These are phyloP conservation scores for Bemisia tabaci DNA, from an alignment of 1,140 invertebrate genomes.

Conservation along the genomic window DNA sequence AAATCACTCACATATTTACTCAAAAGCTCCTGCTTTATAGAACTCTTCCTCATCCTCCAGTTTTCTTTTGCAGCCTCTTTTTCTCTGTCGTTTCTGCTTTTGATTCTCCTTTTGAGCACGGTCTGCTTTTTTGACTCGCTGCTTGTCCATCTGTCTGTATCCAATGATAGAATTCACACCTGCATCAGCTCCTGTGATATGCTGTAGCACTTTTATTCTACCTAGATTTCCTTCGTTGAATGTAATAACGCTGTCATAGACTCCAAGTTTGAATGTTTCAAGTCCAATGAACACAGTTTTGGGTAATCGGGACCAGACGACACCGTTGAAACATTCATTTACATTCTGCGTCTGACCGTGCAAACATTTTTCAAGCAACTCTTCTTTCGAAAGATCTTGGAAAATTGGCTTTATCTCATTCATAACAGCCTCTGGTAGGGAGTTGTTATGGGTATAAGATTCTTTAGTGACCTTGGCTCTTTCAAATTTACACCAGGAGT, in stretches of 20 bases:
- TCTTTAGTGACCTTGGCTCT: background rate
- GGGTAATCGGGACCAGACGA: constrained; percentile 16
- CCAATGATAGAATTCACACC: background rate
- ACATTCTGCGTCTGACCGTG: constrained; percentile 16
- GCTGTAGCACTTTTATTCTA: background rate
- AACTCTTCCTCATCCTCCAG: background rate
- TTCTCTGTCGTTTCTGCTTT: background rate
- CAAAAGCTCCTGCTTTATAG: no score
- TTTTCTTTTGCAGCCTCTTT: background rate
- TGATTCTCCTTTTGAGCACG: background rate
- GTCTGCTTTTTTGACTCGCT: background rate
- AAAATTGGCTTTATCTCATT: constrained; percentile 14
- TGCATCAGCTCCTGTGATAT: background rate
- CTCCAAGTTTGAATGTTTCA: constrained; percentile 13
- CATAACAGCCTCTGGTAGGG: background rate
- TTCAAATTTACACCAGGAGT: constrained; percentile 19
- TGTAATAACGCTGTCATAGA: constrained; percentile 12
- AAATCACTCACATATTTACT: no score
- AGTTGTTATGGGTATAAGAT: background rate
- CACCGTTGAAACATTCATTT: constrained; percentile 17
- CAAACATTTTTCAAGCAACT: constrained; percentile 18
- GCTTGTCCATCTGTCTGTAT: background rate
- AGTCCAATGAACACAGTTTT: constrained; percentile 17
- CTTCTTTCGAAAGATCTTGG: constrained; percentile 11
- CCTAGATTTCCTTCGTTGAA: constrained; percentile 1